Evolutionary conservation across 2,888 invertebrate species (phyloP), one percentile per base, ranked within the genome.

Genomic region (Scaeva pyrastri): DNA sequence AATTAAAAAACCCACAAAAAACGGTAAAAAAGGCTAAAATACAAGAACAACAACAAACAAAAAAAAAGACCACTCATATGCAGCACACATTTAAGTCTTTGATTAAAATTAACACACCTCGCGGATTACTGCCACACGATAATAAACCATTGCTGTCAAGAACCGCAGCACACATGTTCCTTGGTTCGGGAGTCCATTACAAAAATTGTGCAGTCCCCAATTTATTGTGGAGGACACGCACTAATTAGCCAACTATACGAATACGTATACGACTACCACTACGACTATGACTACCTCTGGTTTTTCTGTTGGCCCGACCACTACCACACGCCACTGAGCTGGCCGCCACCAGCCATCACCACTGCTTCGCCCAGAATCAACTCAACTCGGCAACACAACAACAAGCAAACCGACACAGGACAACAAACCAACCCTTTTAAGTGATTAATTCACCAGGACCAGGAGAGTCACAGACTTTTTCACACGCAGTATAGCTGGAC

Each of bases 81-180:
- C 64, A 50, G 21, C 71, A 66, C 8, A 52, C 45, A 56, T 55
- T 52, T 14, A 21, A 52, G 81, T 39, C 50, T 73, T 68, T 85
- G 77, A 86, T 81, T 86, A 86, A 81, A 81, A 81, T 81, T 81
- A 81, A 86, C 73, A 81, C 86, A 81, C 81, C 77, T 77, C 77
- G 56, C 31, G 58, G 73, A 48, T 70, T 73, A 79, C 73, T 45
- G 31, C 52, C 36, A 39, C 75, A 62, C 71, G 19, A 48, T 72
- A 75, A 80, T 85, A 80, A 58, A 73, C 56, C 64, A 64, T 74
- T 16, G 56, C 31, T 75, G 52, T 79, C 64, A 58, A 26, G 66
- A 84, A 75, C 84, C 79, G 58, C 75, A 75, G 43, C 85, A 85
- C 77, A 86, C 64, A 77, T 86, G 76, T 70, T 76, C 64, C 14